Evolutionary conservation across 2,797 vertebrate genomes (phyloP), one percentile per base, ranked within the genome.

Genomic region (Acanthiza pusilla): DNA sequence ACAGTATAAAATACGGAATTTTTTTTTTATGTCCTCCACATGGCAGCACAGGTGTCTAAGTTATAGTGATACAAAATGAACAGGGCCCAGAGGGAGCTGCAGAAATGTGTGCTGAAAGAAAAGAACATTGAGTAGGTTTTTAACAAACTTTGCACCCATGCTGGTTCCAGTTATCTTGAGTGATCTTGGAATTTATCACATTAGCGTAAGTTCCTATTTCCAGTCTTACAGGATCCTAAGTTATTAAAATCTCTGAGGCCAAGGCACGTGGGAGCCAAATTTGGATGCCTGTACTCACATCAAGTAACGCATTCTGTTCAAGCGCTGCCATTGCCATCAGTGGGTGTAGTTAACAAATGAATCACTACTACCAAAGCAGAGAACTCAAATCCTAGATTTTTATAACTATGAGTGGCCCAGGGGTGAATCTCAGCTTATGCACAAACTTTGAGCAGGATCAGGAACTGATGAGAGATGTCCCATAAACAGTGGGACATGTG

Each of bases 241-340:
- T 81, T 92, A 95, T 89, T 91, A 96, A 89, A 92, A 92, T 81
- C 92, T 82, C 65, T 42, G 32, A 85, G 82, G 62, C 73, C 82
- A 88, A 93, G 58, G 87, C 87, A 95, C 8, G 18, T 75, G 87
- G 94, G 85, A 92, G 53, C 85, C 91, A 92, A 89, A 96, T 84
- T 71, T 89, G 92, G 91, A 93, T 84, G 82, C 87, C 85, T 89
- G 70, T 73, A 92, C 85, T 93, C 89, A 84, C 74, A 93, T 88
- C 82, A 96, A 96, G 70, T 74, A 92, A 94, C 87, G 75, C 92
- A 81, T 91, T 95, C 95, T 93, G 91, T 93, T 95, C 92, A 91
- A 93, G 70, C 29, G 83, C 70, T 91, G 70, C 76, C 67, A 89
- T 30, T 75, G 91, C n/a, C 89, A 81, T 92, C 66, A 92, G 93